Evolutionary conservation across 1,140 invertebrate genomes (phyloP), one percentile per base, ranked within the genome.

Genomic region (Drosophila sulfurigaster): DNA sequence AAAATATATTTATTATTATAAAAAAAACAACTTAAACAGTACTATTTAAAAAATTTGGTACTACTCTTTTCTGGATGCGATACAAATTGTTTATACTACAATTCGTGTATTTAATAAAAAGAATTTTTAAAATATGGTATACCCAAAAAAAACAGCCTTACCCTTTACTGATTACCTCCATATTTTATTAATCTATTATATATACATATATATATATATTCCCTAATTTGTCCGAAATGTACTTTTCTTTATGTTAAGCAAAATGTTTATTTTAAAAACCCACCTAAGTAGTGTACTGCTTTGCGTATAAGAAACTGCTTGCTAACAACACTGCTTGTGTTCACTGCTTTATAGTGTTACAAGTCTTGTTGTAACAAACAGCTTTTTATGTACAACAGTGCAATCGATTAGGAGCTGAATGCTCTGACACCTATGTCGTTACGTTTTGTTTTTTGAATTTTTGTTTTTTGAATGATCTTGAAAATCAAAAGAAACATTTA

Each of bases 291-390:
- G 6, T 32, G n/a, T 5, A 16, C 65, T 52, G 46, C 48, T 43
- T 46, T n/a, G 2, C 3, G 35, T n/a, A n/a, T n/a, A n/a, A n/a
- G n/a, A n/a, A 1, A 38, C 35, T 64, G 60, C 35, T 52, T 52
- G 6, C 5, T 2, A 2, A 6, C 0, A 1, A 0, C 2, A 54
- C 58, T 63, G 59, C 58, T 63, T 70, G 8, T 2, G 8, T 10
- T 3, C 0, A 66, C 64, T 63, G 58, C 28, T 52, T 63, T 13
- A n/a, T 48, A 48, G 4, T 4, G 4, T 13, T 20, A 1, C 5
- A 20, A 30, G 5, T 0, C 0, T 3, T 41, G 25, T 45, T 11
- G 15, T 2, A 35, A 25, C 8, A 8, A 1, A 1, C 4, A 28
- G 15, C 25, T 46, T 28, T 13, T 2, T 25, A 43, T 5, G 8